These are phyloP conservation scores for Temnothorax nylanderi DNA, from an alignment of 1,140 invertebrate species.

Conservation along the genomic window DNA sequence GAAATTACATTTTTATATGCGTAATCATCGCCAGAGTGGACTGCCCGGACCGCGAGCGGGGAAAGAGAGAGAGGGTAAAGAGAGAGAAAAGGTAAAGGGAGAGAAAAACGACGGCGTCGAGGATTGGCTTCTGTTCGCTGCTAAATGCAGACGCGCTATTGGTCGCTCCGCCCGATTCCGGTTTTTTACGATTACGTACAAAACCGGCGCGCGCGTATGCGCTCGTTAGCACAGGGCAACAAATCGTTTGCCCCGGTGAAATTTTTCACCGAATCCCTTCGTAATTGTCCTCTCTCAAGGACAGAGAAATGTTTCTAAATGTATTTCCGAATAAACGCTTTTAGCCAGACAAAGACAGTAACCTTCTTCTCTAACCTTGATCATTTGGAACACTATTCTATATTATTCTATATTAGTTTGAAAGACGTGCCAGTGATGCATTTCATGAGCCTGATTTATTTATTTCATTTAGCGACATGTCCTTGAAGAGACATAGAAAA, in stretches of 20 bases:
- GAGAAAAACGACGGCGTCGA: slow-evolving; percentile 7
- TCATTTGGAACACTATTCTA: neutral
- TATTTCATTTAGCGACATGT: neutral
- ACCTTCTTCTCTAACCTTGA: neutral
- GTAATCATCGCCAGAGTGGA: slow-evolving; percentile 69
- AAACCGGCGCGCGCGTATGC: slow-evolving; percentile 59
- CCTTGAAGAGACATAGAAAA: neutral
- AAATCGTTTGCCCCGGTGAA: slow-evolving; percentile 12
- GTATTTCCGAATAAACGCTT: neutral
- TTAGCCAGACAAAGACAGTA: neutral
- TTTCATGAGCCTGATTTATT: neutral
- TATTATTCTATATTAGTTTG: neutral
- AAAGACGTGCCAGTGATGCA: neutral
- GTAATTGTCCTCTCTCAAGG: neutral
- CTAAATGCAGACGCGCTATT: slow-evolving; percentile 41
- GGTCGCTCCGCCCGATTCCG: slow-evolving; percentile 37
- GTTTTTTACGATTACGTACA: slow-evolving; percentile 71
- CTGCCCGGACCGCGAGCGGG: slow-evolving; percentile 9
- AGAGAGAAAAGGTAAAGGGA: slow-evolving; percentile 17
- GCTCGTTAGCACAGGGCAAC: slow-evolving; percentile 68
- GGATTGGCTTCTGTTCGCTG: slow-evolving; percentile 55
- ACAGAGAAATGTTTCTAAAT: neutral
- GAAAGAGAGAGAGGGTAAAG: neutral
- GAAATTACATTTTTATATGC: slow-evolving; percentile 80
- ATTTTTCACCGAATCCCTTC: neutral